Conservation (phyloP, 2,113 vertebrate genomes). For the Dissostichus mawsoni region DNA sequence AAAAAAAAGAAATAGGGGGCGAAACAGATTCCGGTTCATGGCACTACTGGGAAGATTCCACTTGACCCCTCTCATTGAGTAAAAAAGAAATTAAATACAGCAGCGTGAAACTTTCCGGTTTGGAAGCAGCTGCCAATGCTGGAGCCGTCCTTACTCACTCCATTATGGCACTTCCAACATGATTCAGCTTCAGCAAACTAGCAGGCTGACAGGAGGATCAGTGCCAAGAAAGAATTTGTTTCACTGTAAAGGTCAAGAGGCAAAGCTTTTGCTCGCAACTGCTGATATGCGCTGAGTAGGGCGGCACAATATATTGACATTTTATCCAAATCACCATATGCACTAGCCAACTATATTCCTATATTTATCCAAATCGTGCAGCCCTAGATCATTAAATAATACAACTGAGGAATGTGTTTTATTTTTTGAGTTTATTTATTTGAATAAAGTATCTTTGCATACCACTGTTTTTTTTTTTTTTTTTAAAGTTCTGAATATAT, state of each 20-base stretch:
- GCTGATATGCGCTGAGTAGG: slow-evolving; percentile 8
- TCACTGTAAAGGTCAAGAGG: slow-evolving; percentile 62
- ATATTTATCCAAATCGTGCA: no score
- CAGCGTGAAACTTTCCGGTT: slow-evolving; percentile 67
- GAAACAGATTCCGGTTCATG: slow-evolving; percentile 55
- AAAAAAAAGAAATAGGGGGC: neutral
- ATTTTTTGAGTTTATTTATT: neutral
- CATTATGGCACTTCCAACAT: slow-evolving; percentile 43
- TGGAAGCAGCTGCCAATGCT: slow-evolving; percentile 55
- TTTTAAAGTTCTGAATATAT: no score
- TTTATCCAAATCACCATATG: no score
- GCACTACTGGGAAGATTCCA: slow-evolving; percentile 50
- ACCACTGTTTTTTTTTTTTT: neutral
- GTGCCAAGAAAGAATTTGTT: slow-evolving; percentile 58
- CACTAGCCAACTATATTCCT: no score
- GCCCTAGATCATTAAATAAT: no score
- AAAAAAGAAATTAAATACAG: slow-evolving; percentile 33
- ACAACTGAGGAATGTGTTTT: no score
- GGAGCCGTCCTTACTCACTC: slow-evolving; percentile 44
- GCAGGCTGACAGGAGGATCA: slow-evolving; percentile 59
- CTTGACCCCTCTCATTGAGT: slow-evolving; percentile 52
- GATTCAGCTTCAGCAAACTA: slow-evolving; percentile 66
- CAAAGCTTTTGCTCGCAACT: slow-evolving; percentile 15
- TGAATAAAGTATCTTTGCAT: neutral
- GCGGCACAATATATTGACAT: no score